Conservation (phyloP, 2,888 invertebrate genomes). For the Zele albiditarsus region DNA sequence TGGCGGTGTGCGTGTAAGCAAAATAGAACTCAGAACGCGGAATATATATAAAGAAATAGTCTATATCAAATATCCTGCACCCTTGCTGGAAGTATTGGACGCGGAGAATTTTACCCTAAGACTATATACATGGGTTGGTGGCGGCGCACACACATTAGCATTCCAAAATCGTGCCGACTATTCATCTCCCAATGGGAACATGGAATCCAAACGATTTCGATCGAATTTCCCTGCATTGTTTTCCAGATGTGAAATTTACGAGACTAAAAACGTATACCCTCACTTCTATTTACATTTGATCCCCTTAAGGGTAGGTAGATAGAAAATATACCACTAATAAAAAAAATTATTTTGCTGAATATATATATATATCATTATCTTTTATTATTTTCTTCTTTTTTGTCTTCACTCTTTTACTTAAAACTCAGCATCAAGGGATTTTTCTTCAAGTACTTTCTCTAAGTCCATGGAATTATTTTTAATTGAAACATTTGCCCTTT, state of each 20-base stretch:
- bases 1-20: conserved; percentile 12
- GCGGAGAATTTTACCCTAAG: conserved; percentile 21
- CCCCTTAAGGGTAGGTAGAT: conserved; percentile 1
- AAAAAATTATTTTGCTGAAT: conserved; percentile 28
- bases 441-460: conserved; percentile 44
- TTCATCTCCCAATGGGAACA: conserved; percentile 59
- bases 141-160: conserved; percentile 60
- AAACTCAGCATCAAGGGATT: neutral
- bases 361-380: conserved; percentile 10
- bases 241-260: conserved; percentile 61
- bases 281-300: conserved; percentile 23
- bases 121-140: neutral
- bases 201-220: conserved; percentile 69
- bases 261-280: conserved; percentile 41
- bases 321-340: conserved; percentile 26
- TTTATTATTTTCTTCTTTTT: neutral
- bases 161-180: conserved; percentile 67
- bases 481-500: conserved; percentile 67
- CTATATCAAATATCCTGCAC: conserved; percentile 21
- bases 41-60: conserved; percentile 27
- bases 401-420: neutral
- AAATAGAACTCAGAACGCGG: conserved; percentile 11
- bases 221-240: conserved; percentile 66
- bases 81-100: conserved; percentile 34
- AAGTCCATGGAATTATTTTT: conserved; percentile 64